Base-by-base conservation (phyloP, 2,888 invertebrate genomes). In the Strigamia maritima region DNA sequence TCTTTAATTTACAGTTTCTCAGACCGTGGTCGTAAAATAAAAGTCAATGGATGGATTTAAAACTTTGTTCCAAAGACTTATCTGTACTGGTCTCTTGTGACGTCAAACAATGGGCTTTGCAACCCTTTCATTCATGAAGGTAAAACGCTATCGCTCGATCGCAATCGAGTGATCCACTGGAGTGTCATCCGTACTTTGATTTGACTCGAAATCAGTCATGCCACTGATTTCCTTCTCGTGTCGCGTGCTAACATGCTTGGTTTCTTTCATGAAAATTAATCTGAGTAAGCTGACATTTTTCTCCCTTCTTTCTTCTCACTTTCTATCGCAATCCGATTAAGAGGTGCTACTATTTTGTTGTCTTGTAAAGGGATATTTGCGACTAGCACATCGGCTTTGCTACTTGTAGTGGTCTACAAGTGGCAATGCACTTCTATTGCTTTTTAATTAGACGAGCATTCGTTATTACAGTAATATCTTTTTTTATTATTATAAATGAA, bases 1-100 rank as follows among this genome's bases (percentile, higher is more conserved):
- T 65, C 65, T 65, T 65, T 65, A 65, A 65, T 65, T 65, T 65
- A 65, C 65, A 65, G 65, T 65, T 65, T 26, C 65, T 26, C 65
- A 65, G 65, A 65, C 65, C 28, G 10, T 65, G 16, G 26, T 65
- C 65, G 26, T 65, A 65, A 65, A 65, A 65, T 24, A 65, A 65
- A 26, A 65, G 65, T 26, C 14, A 65, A 16, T 65, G 65, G 65
- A 65, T 65, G 65, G 65, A 65, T 65, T 65, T 65, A 65, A 65
- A 65, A 65, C 65, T 65, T 65, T 24, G 65, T 65, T 26, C 65
- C 65, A 26, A 65, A 65, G 65, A 65, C 65, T 65, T 65, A 65
- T 65, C 65, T 65, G 26, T 26, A 26, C 24, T 26, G 26, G 65
- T 65, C 65, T 26, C 65, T 16, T 14, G 65, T 26, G 65, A 65